These are phyloP conservation scores for Quiscalus mexicanus DNA, from an alignment of 2,113 vertebrate genomes.

Conservation along the genomic window DNA sequence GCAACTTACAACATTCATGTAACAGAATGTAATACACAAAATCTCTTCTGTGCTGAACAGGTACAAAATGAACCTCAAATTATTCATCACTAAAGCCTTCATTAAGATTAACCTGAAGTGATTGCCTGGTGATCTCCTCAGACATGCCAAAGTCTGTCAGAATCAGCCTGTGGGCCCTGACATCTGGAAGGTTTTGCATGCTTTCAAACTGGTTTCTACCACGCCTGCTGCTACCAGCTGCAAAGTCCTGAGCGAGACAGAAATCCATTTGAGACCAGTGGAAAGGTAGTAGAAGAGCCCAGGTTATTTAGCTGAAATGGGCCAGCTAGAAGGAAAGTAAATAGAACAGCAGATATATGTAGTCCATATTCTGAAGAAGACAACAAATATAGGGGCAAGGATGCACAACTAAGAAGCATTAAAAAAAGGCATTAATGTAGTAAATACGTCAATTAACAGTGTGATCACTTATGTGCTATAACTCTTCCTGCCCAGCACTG, in stretches of 20 bases:
- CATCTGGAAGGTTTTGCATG: not conserved
- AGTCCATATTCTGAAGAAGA: not conserved
- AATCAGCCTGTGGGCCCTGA: not conserved
- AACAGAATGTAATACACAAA: not conserved
- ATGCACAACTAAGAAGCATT: not conserved
- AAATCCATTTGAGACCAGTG: not conserved
- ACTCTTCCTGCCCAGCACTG: not conserved
- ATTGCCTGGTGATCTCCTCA: not conserved
- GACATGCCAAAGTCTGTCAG: not conserved
- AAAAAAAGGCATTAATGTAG: not conserved
- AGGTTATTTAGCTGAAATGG: not conserved
- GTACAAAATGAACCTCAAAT: not conserved
- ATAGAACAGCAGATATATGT: not conserved
- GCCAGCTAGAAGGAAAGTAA: not conserved
- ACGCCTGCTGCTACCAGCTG: not conserved
- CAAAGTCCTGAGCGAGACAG: not conserved
- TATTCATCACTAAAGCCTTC: not conserved
- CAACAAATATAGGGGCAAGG: not conserved
- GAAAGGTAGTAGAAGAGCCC: not conserved
- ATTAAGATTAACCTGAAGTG: not conserved
- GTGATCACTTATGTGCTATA: not conserved
- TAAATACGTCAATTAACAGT: fast-evolving
- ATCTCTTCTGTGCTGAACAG: not conserved
- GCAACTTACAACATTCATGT: not conserved
- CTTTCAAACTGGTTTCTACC: not conserved